These are phyloP conservation scores for Telmatochromis brichardi DNA, from an alignment of 2,113 vertebrate genomes.

Conservation along the genomic window DNA sequence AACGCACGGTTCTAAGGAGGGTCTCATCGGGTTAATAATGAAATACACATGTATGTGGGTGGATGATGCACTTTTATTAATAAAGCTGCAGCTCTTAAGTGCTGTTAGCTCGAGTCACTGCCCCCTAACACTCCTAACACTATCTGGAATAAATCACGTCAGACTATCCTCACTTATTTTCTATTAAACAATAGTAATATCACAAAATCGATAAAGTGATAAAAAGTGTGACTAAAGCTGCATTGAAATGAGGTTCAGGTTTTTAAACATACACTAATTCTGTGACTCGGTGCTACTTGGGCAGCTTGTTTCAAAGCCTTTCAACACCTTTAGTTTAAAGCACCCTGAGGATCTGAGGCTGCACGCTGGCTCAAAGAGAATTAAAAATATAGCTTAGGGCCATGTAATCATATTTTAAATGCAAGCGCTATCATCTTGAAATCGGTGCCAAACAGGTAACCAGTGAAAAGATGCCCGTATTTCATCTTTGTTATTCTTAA, in stretches of 20 bases:
- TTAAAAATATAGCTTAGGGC: background rate
- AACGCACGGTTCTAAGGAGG: background rate
- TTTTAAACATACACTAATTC: background rate
- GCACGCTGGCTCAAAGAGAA: conserved; percentile 11
- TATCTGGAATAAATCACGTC: background rate
- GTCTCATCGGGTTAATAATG: background rate
- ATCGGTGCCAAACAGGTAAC: conserved; percentile 3
- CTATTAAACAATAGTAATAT: background rate
- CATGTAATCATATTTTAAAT: conserved; percentile 20
- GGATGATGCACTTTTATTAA: background rate
- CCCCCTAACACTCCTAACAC: background rate
- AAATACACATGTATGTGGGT: background rate
- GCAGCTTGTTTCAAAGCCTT: conserved; percentile 7
- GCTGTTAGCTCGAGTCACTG: background rate
- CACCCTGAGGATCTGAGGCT: background rate
- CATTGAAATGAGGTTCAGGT: background rate
- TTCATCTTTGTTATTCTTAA: background rate
- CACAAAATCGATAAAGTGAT: background rate
- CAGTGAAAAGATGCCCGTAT: background rate
- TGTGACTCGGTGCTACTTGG: background rate
- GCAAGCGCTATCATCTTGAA: background rate
- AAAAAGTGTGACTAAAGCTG: background rate
- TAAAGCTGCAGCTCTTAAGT: background rate
- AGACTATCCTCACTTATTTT: background rate
- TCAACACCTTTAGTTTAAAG: background rate